phyloP scores from a whole-genome alignment of 2,888 invertebrate genomes.

The Arge pagana region DNA sequence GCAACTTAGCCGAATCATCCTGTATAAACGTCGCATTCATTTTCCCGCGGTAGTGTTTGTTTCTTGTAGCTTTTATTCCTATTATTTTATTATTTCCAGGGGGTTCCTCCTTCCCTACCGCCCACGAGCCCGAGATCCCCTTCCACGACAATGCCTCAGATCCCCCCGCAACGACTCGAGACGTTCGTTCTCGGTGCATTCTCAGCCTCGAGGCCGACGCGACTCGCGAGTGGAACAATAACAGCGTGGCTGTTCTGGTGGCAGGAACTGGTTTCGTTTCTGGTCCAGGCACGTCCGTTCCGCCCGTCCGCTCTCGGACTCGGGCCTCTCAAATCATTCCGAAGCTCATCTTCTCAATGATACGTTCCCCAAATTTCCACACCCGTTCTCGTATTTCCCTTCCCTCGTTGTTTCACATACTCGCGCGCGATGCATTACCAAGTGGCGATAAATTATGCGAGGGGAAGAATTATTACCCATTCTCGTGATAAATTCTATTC shows the following conservation, averaged over 20 bases:
- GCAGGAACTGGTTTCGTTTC: conserved; percentile 34
- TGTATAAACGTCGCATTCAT: no score
- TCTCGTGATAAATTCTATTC: no score
- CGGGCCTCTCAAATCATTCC: conserved; percentile 21
- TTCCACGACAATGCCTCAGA: not conserved
- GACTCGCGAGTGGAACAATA: conserved; percentile 34
- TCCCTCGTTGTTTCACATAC: no score
- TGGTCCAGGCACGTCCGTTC: conserved; percentile 14
- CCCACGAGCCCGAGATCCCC: conserved; percentile 5
- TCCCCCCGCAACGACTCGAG: conserved; percentile 1
- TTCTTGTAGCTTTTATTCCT: no score
- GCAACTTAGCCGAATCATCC: no score
- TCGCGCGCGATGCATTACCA: no score
- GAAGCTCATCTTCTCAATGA: conserved; percentile 22
- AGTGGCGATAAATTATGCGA: no score
- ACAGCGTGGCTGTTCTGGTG: conserved; percentile 25
- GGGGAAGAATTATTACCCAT: no score
- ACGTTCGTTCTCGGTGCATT: conserved; percentile 8
- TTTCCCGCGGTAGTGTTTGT: no score
- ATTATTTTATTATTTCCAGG: conserved; percentile 6
- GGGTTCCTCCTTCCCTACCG: not conserved
- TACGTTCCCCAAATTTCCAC: not conserved
- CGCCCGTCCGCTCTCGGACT: conserved; percentile 14
- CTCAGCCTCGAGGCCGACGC: conserved; percentile 15
- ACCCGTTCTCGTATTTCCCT: no score